Percentiles rank a stretch among this genome's conserved stretches.
Conservation (phyloP, 2,888 invertebrate genomes). For the Sclerodermus sp. region DNA sequence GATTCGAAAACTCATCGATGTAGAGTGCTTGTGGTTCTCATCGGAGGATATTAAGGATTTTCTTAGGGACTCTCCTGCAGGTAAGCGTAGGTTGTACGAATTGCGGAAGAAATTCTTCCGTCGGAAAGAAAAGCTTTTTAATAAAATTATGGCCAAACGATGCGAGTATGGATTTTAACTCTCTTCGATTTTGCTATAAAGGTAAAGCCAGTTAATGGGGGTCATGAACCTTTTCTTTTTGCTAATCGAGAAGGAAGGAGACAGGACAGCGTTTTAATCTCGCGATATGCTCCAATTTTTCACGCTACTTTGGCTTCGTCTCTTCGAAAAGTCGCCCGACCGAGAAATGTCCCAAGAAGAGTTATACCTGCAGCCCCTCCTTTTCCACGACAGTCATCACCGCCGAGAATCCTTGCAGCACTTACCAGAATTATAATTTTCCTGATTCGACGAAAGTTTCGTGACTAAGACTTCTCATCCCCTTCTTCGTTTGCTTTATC, state of each 20-base stretch:
- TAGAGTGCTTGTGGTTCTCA: no score
- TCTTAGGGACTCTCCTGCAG: no score
- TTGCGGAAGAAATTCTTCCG: no score
- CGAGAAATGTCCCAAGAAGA: neutral
- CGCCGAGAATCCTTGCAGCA: slow-evolving; percentile 13
- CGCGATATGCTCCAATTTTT: slow-evolving; percentile 15
- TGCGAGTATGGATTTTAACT: no score
- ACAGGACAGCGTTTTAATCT: slow-evolving; percentile 1
- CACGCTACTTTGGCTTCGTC: slow-evolving; percentile 2
- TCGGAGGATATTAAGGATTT: no score
- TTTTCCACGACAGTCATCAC: neutral
- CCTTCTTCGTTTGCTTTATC: slow-evolving; percentile 21
- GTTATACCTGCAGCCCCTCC: neutral
- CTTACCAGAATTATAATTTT: slow-evolving; percentile 36
- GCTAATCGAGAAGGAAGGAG: neutral
- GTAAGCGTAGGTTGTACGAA: no score
- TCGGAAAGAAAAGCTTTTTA: no score
- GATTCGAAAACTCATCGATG: no score
- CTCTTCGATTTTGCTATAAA: no score
- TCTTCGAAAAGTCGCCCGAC: neutral
- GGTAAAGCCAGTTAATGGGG: no score
- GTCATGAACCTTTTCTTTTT: neutral
- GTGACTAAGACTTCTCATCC: slow-evolving; percentile 15
- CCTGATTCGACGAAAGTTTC: slow-evolving; percentile 31
- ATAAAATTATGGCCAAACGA: no score